Evolutionary conservation across 2,888 invertebrate genomes (phyloP).

Genomic region (Himalopsyche anomala): DNA sequence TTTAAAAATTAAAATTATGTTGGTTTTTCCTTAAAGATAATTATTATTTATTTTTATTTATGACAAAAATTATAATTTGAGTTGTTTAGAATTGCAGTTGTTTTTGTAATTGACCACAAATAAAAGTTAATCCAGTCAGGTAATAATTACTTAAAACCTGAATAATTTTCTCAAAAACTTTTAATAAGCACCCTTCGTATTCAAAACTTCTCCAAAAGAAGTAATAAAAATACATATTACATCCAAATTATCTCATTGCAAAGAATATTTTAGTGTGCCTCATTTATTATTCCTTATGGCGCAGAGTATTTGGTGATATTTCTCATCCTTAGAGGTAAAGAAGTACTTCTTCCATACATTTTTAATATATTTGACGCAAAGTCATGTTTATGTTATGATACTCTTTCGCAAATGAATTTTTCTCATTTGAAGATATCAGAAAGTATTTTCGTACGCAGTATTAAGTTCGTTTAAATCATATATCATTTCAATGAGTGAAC

Average conservation of each 20-base stretch:
- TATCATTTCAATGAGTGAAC: too few relatives aligned
- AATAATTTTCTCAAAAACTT: background rate
- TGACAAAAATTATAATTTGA: too few relatives aligned
- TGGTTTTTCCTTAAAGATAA: too few relatives aligned
- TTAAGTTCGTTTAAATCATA: background rate
- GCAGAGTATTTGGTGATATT: constrained; percentile 56
- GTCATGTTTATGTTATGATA: constrained; percentile 58
- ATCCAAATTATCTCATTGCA: constrained; percentile 63
- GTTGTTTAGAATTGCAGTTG: background rate
- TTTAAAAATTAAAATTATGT: too few relatives aligned
- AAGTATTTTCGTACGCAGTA: background rate
- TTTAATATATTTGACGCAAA: constrained; percentile 60
- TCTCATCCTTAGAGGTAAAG: constrained; percentile 47
- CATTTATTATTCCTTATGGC: constrained; percentile 57
- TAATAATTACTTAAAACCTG: background rate
- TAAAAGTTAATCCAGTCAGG: background rate
- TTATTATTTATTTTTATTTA: too few relatives aligned
- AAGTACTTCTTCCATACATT: constrained; percentile 52
- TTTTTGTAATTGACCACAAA: background rate
- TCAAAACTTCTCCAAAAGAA: constrained; percentile 48
- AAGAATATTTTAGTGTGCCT: constrained; percentile 56
- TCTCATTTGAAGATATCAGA: background rate
- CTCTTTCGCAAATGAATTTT: constrained; percentile 42
- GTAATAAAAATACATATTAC: constrained; percentile 63
- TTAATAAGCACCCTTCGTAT: constrained; percentile 41